phyloP scores from a whole-genome alignment of 2,888 invertebrate genomes.

The Icerya purchasi region DNA sequence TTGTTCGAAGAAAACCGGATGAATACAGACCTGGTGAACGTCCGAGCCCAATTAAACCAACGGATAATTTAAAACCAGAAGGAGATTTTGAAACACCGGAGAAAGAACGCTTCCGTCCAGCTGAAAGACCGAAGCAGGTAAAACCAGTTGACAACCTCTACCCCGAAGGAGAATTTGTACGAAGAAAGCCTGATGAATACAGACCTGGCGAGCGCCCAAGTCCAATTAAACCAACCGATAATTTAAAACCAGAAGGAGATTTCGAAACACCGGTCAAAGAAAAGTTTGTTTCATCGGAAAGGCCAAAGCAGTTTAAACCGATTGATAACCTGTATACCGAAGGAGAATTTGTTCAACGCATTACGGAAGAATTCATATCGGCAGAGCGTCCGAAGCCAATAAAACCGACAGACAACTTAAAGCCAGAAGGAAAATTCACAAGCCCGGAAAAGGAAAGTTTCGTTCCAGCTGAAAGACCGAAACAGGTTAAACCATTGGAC shows the following conservation, averaged over 20 bases:
- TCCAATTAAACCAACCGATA: constrained; percentile 24
- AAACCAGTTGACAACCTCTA: constrained; percentile 22
- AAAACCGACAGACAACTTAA: constrained; percentile 26
- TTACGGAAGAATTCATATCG: constrained; percentile 24
- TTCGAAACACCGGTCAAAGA: constrained; percentile 28
- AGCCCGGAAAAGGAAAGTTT: constrained; percentile 26
- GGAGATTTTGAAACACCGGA: constrained; percentile 32
- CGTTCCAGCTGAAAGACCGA: constrained; percentile 20
- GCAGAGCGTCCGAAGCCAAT: constrained; percentile 21
- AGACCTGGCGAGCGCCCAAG: constrained; percentile 24
- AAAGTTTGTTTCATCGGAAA: constrained; percentile 23
- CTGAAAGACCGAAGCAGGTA: constrained; percentile 32
- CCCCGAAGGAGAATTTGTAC: constrained; percentile 21
- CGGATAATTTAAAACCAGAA: constrained; percentile 33
- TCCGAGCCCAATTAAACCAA: constrained; percentile 28
- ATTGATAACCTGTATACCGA: constrained; percentile 32
- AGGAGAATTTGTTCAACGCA: constrained; percentile 32
- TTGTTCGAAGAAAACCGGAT: constrained; percentile 30
- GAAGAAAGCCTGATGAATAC: constrained; percentile 23
- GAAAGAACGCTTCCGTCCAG: constrained; percentile 23
- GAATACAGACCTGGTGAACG: constrained; percentile 18
- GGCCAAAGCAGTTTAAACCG: constrained; percentile 16
- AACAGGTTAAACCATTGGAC: constrained; percentile 22
- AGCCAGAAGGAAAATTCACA: constrained; percentile 32
- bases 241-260: constrained; percentile 22